phyloP scores from a whole-genome alignment of 2,888 invertebrate species.

The Cephus pygmeus region DNA sequence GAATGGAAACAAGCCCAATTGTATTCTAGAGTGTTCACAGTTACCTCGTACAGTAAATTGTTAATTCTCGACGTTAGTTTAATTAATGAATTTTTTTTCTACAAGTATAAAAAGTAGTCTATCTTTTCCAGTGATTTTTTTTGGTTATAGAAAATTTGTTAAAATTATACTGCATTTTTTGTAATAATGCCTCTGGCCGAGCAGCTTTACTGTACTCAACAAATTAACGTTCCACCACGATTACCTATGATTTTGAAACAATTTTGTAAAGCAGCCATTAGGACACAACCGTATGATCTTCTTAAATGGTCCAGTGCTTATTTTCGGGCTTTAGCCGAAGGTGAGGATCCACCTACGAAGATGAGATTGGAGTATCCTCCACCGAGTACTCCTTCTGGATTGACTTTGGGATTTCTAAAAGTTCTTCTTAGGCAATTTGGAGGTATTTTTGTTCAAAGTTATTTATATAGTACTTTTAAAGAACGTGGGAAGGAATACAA shows the following conservation, averaged over 20 bases:
- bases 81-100: background rate
- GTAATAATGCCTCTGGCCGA: conserved; percentile 68
- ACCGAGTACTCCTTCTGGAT: conserved; percentile 76
- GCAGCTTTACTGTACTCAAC: conserved; percentile 82
- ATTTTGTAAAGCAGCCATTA: conserved; percentile 91
- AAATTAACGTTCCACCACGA: conserved; percentile 85
- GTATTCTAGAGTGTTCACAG: background rate
- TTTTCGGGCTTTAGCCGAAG: conserved; percentile 82
- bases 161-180: background rate
- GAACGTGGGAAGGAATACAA: background rate
- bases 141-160: background rate
- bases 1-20: background rate
- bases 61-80: background rate
- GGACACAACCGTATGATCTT: conserved; percentile 89
- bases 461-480: background rate
- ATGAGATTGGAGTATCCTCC: conserved; percentile 80
- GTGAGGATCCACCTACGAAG: conserved; percentile 85
- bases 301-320: conserved; percentile 86
- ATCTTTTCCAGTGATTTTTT: background rate
- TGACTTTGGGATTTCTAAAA: conserved; percentile 83
- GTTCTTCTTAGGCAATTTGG: conserved; percentile 82
- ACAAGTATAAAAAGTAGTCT: background rate
- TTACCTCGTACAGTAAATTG: background rate
- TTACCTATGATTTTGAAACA: conserved; percentile 86
- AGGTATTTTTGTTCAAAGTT: conserved; percentile 41